Base-by-base conservation (phyloP, 2,797 vertebrate genomes). In the Anguilla marmorata region DNA sequence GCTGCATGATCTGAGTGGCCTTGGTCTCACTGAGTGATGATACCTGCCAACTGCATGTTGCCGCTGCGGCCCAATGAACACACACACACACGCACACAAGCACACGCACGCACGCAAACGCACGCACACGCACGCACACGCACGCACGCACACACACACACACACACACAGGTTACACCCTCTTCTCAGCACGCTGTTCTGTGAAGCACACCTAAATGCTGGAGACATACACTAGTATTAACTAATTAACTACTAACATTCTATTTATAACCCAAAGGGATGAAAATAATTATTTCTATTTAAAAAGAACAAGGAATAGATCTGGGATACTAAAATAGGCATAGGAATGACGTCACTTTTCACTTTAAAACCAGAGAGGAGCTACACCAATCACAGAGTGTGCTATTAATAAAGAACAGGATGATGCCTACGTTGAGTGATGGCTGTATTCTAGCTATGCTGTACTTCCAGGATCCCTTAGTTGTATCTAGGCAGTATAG, bases 11-110 rank as follows among this genome's bases (percentile, higher is more conserved):
- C 94, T 99, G 98, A 93, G 98, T 97, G 90, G 97, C 96, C 88
- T 97, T 97, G 0, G 97, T 97, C 93, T 99, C 98, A 0, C 98
- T 98, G 92, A 99, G 97, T n/a, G 98, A 99, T 0, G 98, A 98
- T 21, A 99, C 98, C 94, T 99, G 98, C 97, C 98, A 99, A 89
- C 98, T 98, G 92, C 93, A 97, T 1, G 92, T 91, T 21, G 92
- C 91, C 72, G 96, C 98, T 98, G 88, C 0, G 90, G 90, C 63
- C 90, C 30, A 87, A 69, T 69, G 60, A 48, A 89, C 63, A 74
- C 19, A 89, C 3, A 84, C 58, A 24, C 3, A 6, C 7, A 72
- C 72, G 3, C 72, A 45, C 2, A 5, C 72, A 45, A 2, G n/a
- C n/a, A 21, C 58, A 24, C 3, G 1, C 7, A 72, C 72, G 3